Conservation (phyloP, 1,140 invertebrate genomes). For the Branchinecta lynchi region DNA sequence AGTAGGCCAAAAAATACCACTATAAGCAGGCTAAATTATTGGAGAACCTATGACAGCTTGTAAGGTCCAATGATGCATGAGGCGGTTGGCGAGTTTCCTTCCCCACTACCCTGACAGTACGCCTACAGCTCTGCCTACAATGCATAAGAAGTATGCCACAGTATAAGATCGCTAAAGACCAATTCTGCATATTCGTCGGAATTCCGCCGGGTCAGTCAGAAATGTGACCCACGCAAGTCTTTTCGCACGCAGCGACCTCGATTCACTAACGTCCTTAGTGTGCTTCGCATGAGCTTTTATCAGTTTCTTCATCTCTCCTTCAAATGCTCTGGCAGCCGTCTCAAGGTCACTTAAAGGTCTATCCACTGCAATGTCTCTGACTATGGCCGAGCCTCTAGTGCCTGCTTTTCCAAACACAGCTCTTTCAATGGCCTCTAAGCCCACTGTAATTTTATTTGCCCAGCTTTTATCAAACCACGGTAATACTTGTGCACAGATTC, state of each 20-base stretch:
- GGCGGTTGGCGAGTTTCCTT: no score
- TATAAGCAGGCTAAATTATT: no score
- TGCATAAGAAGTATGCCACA: no score
- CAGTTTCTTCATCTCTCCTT: not conserved
- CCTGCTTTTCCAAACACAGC: not conserved
- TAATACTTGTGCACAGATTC: no score
- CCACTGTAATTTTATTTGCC: not conserved
- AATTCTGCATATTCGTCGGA: not conserved
- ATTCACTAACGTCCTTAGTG: not conserved
- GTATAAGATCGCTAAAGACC: no score
- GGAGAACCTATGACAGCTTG: no score
- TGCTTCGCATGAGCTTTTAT: not conserved
- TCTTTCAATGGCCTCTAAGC: not conserved
- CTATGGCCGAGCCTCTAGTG: not conserved
- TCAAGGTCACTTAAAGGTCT: not conserved
- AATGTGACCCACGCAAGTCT: not conserved
- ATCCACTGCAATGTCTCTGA: not conserved
- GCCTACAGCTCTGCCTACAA: no score
- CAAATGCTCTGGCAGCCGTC: not conserved
- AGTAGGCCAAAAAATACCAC: no score
- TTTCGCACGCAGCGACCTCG: not conserved
- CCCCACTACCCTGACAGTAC: no score
- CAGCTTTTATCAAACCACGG: not conserved
- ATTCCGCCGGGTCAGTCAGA: conserved; percentile 3
- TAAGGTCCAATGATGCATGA: no score